Conservation (phyloP, 2,888 invertebrate species). For the Lingula anatina region DNA sequence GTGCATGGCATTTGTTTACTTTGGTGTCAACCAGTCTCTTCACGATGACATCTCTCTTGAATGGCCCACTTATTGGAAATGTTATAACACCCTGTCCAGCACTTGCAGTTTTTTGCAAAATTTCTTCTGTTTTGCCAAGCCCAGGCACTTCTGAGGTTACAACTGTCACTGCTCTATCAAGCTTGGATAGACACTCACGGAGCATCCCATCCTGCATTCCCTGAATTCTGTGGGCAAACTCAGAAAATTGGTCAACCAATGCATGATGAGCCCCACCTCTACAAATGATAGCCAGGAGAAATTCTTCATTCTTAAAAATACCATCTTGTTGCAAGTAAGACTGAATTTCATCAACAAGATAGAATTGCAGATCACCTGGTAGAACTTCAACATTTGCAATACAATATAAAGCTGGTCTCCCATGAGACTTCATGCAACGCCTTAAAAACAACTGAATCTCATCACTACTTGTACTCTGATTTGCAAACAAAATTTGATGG, state of each 20-base stretch:
- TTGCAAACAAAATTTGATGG: constrained; percentile 20
- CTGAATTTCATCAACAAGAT: constrained; percentile 14
- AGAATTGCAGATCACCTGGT: constrained; percentile 17
- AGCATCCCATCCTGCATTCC: constrained; percentile 2
- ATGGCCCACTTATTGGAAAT: constrained; percentile 21
- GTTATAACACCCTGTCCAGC: constrained; percentile 5
- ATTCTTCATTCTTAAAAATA: neutral
- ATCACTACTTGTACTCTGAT: constrained; percentile 16
- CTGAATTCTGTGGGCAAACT: constrained; percentile 1
- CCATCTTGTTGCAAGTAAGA: constrained; percentile 1
- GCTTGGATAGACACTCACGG: neutral
- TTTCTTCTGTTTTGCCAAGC: neutral
- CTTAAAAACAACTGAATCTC: constrained; percentile 17
- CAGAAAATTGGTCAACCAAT: constrained; percentile 14
- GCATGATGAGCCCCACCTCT: constrained; percentile 18
- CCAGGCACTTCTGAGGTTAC: neutral
- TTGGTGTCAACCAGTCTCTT: constrained; percentile 8
- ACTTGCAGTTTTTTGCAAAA: neutral
- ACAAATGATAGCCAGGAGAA: constrained; percentile 18
- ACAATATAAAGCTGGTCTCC: constrained; percentile 10
- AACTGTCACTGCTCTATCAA: constrained; percentile 1
- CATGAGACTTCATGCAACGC: constrained; percentile 6
- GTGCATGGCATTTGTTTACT: constrained; percentile 8
- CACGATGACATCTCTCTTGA: constrained; percentile 11
- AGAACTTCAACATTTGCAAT: constrained; percentile 20